phyloP scores from a whole-genome alignment of 2,113 vertebrate species.

The Mustela lutreola region DNA sequence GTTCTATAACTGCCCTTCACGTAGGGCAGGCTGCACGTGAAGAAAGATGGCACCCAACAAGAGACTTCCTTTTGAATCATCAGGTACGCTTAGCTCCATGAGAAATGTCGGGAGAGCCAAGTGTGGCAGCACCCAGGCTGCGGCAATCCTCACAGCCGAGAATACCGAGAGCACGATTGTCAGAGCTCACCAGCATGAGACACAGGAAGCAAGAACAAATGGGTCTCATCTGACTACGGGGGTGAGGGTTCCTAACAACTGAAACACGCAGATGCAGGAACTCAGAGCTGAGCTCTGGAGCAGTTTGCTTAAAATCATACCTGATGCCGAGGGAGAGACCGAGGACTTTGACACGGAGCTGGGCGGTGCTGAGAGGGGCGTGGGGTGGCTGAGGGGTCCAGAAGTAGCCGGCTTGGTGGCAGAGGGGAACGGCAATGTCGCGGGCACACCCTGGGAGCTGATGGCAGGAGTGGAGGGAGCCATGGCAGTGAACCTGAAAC shows the following conservation, averaged over 20 bases:
- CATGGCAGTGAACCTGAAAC: conserved; percentile 88
- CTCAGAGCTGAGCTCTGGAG: background rate
- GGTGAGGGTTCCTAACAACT: background rate
- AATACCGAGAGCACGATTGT: background rate
- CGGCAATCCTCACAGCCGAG: background rate
- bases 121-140: background rate
- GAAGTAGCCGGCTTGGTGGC: conserved; percentile 86
- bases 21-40: background rate
- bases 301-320: conserved; percentile 56
- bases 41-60: background rate
- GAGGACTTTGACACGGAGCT: conserved; percentile 77
- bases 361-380: conserved; percentile 1
- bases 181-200: background rate
- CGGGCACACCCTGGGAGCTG: conserved; percentile 70
- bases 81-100: background rate
- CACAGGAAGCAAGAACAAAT: background rate
- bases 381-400: conserved; percentile 81
- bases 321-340: conserved; percentile 56
- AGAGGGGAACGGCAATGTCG: conserved; percentile 87
- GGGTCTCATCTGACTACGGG: background rate
- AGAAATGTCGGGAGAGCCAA: background rate
- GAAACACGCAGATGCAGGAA: background rate
- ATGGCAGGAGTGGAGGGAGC: conserved; percentile 83
- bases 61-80: background rate
- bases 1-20: background rate